Conservation (phyloP, 2,888 invertebrate species). For the Folsomia candida region DNA sequence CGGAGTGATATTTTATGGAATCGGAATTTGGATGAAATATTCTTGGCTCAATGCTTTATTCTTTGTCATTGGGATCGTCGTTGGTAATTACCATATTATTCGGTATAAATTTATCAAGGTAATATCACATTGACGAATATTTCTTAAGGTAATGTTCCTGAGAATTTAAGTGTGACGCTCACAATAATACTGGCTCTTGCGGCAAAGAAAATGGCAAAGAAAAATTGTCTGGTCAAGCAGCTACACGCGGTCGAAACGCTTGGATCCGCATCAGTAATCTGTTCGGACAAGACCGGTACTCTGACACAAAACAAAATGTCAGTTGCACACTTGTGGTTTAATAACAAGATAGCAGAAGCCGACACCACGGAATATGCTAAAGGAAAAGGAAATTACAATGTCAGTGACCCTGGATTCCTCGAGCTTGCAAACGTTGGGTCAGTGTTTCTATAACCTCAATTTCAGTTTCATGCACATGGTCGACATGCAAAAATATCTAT, state of each 20-base stretch:
- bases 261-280: too few species aligned
- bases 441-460: too few species aligned
- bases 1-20: slow-evolving; percentile 12
- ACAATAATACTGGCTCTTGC: slow-evolving; percentile 37
- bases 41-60: slow-evolving; percentile 14
- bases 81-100: too few species aligned
- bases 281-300: too few species aligned
- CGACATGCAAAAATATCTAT: too few species aligned
- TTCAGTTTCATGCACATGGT: too few species aligned
- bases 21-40: slow-evolving; percentile 15
- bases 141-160: too few species aligned
- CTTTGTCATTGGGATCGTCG: slow-evolving; percentile 28
- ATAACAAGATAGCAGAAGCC: slow-evolving; percentile 18
- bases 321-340: slow-evolving; percentile 18
- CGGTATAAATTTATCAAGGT: too few species aligned
- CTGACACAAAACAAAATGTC: slow-evolving; percentile 42
- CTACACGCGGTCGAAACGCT: too few species aligned
- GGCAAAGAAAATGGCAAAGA: slow-evolving; percentile 37
- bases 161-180: slow-evolving; percentile 26
- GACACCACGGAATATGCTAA: slow-evolving; percentile 11
- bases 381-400: slow-evolving; percentile 13
- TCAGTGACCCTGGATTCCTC: slow-evolving; percentile 27
- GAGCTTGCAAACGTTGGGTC: slow-evolving; percentile 29
- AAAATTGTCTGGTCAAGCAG: slow-evolving; percentile 36
- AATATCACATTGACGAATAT: too few species aligned